These are phyloP conservation scores for Schizopygopsis malacanthus DNA, from an alignment of 2,797 vertebrate species.

Conservation along the genomic window DNA sequence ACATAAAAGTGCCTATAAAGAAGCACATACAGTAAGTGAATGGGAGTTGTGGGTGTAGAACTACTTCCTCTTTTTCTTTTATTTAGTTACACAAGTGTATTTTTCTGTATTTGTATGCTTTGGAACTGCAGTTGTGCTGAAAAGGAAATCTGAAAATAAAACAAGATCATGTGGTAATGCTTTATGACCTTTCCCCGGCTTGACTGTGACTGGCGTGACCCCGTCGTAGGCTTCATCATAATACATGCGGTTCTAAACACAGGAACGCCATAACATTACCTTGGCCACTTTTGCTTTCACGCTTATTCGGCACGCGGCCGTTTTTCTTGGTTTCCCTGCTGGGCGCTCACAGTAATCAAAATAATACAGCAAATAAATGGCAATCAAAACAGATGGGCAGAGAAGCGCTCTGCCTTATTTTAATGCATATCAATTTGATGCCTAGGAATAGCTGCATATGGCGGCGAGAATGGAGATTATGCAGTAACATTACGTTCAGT, in stretches of 20 bases:
- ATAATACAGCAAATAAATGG: conserved; percentile 67
- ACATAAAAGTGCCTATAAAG: not conserved
- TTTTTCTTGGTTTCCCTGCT: conserved; percentile 43
- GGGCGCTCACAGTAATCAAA: conserved; percentile 60
- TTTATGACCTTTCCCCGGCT: conserved; percentile 69
- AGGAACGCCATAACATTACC: conserved; percentile 70
- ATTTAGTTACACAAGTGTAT: conserved; percentile 10
- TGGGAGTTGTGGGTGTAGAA: not conserved
- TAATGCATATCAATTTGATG: conserved; percentile 63
- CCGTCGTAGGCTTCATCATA: conserved; percentile 65
- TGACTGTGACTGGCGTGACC: conserved; percentile 64
- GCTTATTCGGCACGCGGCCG: conserved; percentile 20
- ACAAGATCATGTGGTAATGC: conserved; percentile 62
- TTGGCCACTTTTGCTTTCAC: conserved; percentile 52
- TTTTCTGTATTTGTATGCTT: conserved; percentile 16
- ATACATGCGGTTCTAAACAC: conserved; percentile 67
- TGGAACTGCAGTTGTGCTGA: conserved; percentile 9
- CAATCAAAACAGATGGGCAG: conserved; percentile 59
- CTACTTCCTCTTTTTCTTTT: not conserved
- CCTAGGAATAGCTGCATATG: conserved; percentile 42
- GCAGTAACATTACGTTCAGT: no score
- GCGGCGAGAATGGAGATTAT: conserved; percentile 53
- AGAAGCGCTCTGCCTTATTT: conserved; percentile 63
- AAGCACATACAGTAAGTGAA: not conserved
- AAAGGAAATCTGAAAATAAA: conserved; percentile 36